These are phyloP conservation scores for Clupea harengus DNA, from an alignment of 2,113 vertebrate species.

Conservation along the genomic window DNA sequence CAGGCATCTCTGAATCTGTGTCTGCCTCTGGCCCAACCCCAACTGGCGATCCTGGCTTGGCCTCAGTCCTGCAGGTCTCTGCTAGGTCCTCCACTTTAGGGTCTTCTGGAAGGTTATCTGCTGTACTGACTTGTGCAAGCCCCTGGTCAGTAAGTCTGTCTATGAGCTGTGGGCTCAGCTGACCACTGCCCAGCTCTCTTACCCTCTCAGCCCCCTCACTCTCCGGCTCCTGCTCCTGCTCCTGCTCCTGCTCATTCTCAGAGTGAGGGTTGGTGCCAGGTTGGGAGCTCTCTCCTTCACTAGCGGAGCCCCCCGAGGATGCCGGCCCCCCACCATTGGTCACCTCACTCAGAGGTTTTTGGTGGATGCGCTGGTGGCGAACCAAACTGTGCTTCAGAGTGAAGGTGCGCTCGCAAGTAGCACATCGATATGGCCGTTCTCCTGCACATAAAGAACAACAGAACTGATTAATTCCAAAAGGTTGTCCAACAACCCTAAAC, in stretches of 20 bases:
- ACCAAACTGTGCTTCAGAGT: conserved; percentile 88
- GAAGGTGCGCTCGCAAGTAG: conserved; percentile 87
- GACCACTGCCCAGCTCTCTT: background rate
- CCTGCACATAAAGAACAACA: conserved; percentile 56
- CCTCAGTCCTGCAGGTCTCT: too few relatives aligned
- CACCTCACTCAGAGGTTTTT: conserved; percentile 71
- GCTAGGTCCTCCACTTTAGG: conserved; percentile 23
- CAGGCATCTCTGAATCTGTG: conserved; percentile 46
- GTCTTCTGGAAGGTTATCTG: conserved; percentile 33
- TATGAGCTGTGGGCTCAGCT: background rate
- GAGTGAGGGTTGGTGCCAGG: conserved; percentile 49
- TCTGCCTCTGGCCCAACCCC: too few relatives aligned
- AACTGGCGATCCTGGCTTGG: too few relatives aligned
- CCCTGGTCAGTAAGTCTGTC: background rate
- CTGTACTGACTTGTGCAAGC: conserved; percentile 10
- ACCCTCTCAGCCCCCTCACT: conserved; percentile 70
- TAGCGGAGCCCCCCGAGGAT: conserved; percentile 56
- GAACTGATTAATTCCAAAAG: too few relatives aligned
- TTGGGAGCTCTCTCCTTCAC: conserved; percentile 58
- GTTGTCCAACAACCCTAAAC: too few relatives aligned
- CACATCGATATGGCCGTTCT: conserved; percentile 84
- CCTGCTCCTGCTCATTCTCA: conserved; percentile 64
- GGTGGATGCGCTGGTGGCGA: conserved; percentile 86
- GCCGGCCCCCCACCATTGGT: conserved; percentile 37
- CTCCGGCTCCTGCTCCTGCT: conserved; percentile 32